Evolutionary conservation across 2,797 vertebrate genomes (phyloP), one percentile per base, ranked within the genome.

Genomic region (Pantherophis vulpinus): DNA sequence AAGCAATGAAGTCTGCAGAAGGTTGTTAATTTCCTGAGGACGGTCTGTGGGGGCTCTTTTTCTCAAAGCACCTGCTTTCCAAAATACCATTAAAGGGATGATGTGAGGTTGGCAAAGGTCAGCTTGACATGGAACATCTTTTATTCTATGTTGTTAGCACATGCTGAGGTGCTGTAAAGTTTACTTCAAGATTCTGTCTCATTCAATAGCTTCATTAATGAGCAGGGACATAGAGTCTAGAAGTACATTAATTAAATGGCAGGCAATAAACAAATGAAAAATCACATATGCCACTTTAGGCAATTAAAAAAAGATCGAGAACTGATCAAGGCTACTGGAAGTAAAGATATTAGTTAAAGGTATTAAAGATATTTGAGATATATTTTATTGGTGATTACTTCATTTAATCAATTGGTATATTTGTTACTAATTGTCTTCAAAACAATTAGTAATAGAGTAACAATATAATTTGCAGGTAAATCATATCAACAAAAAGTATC

Each of bases 41-140:
- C 89, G 89, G 1, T 16, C 56, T 94, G 66, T 94, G 87, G 91
- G 70, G 91, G 70, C 25, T 94, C 86, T 59, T 55, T 58, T 93
- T 23, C 88, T 27, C 92, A 32, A 95, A 91, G 63, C 20, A 70
- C 32, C 79, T 42, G 59, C 56, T 88, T 91, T 89, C 14, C 9
- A 6, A 14, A 91, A 95, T 88, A 93, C 91, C 93, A 94, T 95
- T 96, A 58, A 94, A 97, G 94, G 93, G 42, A 93, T 86, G 54
- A 60, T 55, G 87, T 90, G 63, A 83, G 54, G n/a, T 74, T 92
- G 95, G 92, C 95, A 96, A 95, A 96, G 95, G 93, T 96, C 96
- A 97, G 92, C 54, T 88, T 93, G 0, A 0, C 91, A 91, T 27
- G 90, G 87, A 56, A 2, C 0, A 12, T 90, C 96, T 88, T 97